Conservation (phyloP, 2,888 invertebrate genomes). For the Camptogramma bilineatum region DNA sequence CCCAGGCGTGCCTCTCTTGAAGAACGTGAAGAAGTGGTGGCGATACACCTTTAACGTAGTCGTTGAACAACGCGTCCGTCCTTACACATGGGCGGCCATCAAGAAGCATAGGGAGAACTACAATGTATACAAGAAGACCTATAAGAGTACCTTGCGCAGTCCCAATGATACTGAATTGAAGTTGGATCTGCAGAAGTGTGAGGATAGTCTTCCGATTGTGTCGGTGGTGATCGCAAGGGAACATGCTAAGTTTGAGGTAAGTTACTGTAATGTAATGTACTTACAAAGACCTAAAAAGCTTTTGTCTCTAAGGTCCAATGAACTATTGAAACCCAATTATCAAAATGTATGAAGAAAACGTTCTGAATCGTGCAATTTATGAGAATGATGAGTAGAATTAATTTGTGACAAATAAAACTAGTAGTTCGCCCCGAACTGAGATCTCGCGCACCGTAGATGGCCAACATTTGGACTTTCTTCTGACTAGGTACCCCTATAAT, state of each 20-base stretch:
- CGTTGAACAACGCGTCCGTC: constrained; percentile 89
- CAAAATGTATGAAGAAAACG: background rate
- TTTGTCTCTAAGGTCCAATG: background rate
- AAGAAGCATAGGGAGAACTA: constrained; percentile 89
- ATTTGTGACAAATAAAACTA: too few species aligned
- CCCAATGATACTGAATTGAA: constrained; percentile 91
- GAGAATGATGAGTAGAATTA: too few species aligned
- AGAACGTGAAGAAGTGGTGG: constrained; percentile 90
- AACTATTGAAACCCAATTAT: background rate
- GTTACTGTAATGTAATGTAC: background rate
- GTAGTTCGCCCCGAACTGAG: too few species aligned
- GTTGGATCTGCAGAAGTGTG: constrained; percentile 90
- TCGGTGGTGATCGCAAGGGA: constrained; percentile 92
- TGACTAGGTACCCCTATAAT: too few species aligned
- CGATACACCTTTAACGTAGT: constrained; percentile 89
- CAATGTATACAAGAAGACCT: constrained; percentile 88
- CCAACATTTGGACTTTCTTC: too few species aligned
- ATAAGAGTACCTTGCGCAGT: constrained; percentile 88
- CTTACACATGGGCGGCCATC: constrained; percentile 91
- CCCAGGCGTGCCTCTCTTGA: constrained; percentile 84
- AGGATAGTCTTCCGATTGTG: constrained; percentile 89
- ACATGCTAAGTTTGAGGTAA: constrained; percentile 91
- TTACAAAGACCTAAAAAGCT: background rate
- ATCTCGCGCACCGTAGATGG: too few species aligned
- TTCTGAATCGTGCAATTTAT: too few species aligned